Evolutionary conservation across 2,888 invertebrate species (phyloP).

Genomic region (Andrena bicolor): DNA sequence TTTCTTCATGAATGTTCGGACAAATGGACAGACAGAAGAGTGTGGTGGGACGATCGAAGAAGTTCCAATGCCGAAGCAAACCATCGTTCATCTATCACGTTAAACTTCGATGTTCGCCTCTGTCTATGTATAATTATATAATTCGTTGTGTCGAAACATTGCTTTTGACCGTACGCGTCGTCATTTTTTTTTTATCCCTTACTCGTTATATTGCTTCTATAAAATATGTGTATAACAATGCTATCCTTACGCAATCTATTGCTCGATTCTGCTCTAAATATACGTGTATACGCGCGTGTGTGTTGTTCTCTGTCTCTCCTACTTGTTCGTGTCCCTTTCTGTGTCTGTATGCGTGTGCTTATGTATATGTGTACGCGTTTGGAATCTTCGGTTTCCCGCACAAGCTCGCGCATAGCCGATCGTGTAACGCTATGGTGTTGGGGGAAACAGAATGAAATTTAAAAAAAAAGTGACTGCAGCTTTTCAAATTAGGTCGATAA

Average conservation of each 20-base stretch:
- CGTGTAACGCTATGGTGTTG: slow-evolving; percentile 17
- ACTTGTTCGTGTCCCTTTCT: slow-evolving; percentile 5
- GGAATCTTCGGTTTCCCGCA: neutral
- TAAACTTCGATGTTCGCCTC: slow-evolving; percentile 79
- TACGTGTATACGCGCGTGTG: slow-evolving; percentile 45
- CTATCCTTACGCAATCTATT: slow-evolving; percentile 67
- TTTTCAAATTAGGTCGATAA: too few species aligned
- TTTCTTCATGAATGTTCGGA: neutral
- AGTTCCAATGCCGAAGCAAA: slow-evolving; percentile 63
- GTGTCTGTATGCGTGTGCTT: slow-evolving; percentile 5
- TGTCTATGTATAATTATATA: slow-evolving; percentile 78
- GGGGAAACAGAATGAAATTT: neutral
- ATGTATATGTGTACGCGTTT: slow-evolving; percentile 12
- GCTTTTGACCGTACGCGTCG: slow-evolving; percentile 81
- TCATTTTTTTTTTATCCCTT: slow-evolving; percentile 55
- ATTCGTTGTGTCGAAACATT: slow-evolving; percentile 85
- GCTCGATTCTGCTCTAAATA: slow-evolving; percentile 68
- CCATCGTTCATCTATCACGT: slow-evolving; percentile 59
- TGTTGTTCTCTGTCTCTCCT: slow-evolving; percentile 15
- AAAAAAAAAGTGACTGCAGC: neutral
- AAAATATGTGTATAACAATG: slow-evolving; percentile 81
- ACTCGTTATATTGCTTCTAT: slow-evolving; percentile 78
- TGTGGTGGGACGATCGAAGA: slow-evolving; percentile 57
- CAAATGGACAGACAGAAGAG: slow-evolving; percentile 28
- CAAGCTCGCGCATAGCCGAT: slow-evolving; percentile 14